A percentile compares a stretch with the other conserved stretches of the same genome.
These are phyloP conservation scores for Callithrix jacchus DNA, from an alignment of 2,113 vertebrate genomes.

Conservation along the genomic window DNA sequence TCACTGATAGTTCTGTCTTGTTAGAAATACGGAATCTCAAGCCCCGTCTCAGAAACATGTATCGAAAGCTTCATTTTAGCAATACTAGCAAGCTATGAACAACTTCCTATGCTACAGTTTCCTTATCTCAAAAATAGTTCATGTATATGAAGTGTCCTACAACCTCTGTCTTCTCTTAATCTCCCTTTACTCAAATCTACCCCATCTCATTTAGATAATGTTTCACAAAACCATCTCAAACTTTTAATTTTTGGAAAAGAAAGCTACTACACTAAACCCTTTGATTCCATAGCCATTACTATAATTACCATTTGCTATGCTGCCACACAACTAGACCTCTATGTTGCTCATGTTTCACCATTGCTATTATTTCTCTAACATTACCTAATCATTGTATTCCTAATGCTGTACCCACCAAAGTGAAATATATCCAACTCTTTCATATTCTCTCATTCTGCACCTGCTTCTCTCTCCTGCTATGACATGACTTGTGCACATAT, in stretches of 20 bases:
- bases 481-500: not conserved
- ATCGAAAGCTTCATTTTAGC: not conserved
- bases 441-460: not conserved
- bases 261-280: not conserved
- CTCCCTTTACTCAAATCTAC: not conserved
- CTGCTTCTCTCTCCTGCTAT: not conserved
- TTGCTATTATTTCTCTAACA: not conserved
- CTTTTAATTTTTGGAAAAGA: not conserved
- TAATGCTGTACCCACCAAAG: not conserved
- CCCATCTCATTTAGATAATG: not conserved
- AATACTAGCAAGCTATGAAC: not conserved
- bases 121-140: not conserved
- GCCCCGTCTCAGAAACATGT: fast-evolving
- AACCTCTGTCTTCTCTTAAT: not conserved
- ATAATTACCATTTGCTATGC: not conserved
- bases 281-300: not conserved
- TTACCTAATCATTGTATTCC: not conserved
- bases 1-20: not conserved
- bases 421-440: not conserved
- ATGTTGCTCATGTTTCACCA: not conserved
- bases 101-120: not conserved
- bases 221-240: not conserved
- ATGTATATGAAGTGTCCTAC: not conserved
- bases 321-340: not conserved
- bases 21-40: not conserved